Evolutionary conservation across 2,113 vertebrate genomes (phyloP).

Genomic region (Sorex araneus): DNA sequence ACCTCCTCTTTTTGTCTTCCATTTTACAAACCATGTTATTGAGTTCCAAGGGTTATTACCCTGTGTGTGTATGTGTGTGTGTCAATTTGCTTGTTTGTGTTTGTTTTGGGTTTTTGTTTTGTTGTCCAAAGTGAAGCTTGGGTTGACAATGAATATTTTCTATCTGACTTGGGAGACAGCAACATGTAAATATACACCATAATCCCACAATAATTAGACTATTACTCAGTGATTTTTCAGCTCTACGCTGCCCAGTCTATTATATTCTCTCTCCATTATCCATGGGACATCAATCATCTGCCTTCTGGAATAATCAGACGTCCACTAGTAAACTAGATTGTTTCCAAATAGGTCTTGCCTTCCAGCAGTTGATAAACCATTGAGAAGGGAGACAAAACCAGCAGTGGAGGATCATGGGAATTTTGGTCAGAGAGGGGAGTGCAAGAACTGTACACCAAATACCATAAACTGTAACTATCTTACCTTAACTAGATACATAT

Average conservation of each 20-base stretch:
- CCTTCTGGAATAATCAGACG: neutral
- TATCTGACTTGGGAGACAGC: neutral
- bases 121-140: neutral
- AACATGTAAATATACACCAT: neutral
- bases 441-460: too few relatives aligned
- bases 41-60: neutral
- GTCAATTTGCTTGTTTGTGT: neutral
- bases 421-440: too few relatives aligned
- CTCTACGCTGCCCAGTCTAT: neutral
- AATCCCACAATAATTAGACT: neutral
- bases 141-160: neutral
- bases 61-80: too few relatives aligned
- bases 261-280: neutral
- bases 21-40: slow-evolving; percentile 13
- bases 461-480: too few relatives aligned
- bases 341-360: neutral
- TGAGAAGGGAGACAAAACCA: too few relatives aligned
- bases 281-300: neutral
- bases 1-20: slow-evolving; percentile 43
- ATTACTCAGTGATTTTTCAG: neutral
- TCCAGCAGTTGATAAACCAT: neutral
- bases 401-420: too few relatives aligned
- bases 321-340: slow-evolving; percentile 16
- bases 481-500: too few relatives aligned
- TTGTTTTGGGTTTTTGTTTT: slow-evolving; percentile 1